A percentile compares a stretch with the other conserved stretches of the same genome.
These are phyloP conservation scores for Chrysaora quinquecirrha DNA, from an alignment of 30 jellyfish, hydroid and myxozoan genomes.

Conservation along the genomic window DNA sequence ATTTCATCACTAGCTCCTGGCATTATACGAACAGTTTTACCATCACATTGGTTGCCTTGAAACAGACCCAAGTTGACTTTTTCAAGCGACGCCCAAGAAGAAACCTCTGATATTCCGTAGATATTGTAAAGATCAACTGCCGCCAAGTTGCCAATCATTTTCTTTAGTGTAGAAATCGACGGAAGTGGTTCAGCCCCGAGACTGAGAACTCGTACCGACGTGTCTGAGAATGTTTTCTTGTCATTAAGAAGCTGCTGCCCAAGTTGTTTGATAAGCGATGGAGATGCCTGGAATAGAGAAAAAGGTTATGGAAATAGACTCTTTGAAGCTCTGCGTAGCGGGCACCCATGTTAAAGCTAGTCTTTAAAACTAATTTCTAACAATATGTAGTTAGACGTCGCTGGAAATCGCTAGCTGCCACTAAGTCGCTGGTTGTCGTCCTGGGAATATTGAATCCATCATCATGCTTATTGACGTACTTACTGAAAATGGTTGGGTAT, in stretches of 20 bases:
- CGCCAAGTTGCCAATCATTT: neutral
- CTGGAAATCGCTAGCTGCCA: too few species aligned
- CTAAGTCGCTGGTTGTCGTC: too few species aligned
- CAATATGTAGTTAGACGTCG: too few species aligned
- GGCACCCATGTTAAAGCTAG: too few species aligned
- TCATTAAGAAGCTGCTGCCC: constrained; percentile 7
- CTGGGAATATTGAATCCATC: too few species aligned
- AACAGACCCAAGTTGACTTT: constrained; percentile 1
- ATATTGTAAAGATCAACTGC: constrained; percentile 42
- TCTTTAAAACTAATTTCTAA: too few species aligned
- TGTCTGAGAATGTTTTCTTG: constrained; percentile 15
- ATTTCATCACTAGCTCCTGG: neutral
- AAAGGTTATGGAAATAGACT: too few species aligned
- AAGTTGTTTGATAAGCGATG: constrained; percentile 58
- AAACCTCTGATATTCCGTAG: constrained; percentile 81
- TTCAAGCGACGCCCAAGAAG: constrained; percentile 81
- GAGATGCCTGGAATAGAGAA: constrained; percentile 55
- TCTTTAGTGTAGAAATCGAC: constrained; percentile 5
- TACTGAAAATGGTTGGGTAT: too few species aligned
- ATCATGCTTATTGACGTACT: too few species aligned
- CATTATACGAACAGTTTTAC: neutral
- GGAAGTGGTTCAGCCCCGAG: constrained; percentile 95
- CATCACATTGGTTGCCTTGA: neutral
- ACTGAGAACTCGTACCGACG: constrained; percentile 71
- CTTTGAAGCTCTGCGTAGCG: too few species aligned